Base-by-base conservation (phyloP, 2,888 invertebrate species). In the Phoenoteleia sp. region DNA sequence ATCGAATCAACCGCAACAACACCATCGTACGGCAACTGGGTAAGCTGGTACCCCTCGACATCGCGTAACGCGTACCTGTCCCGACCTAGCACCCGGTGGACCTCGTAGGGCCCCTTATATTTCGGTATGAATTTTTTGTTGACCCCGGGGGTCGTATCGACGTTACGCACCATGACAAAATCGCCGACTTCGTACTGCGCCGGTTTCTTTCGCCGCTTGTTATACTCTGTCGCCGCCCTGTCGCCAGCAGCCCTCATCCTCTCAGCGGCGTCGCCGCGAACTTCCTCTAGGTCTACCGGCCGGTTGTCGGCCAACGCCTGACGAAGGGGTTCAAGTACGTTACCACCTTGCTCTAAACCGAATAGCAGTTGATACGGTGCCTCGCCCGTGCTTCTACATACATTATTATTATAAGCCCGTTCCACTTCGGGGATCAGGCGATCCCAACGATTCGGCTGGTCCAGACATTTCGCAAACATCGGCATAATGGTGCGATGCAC, bases 41-140 rank as follows among this genome's bases (percentile, higher is more conserved):
- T 58, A 21, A 58, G 5, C 36, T 58, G 58, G 21, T 36, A 25
- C 25, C 74, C 74, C 19, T 52, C 25, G 0, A 75, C 19, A 17
- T 75, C 74, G 0, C 25, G 33, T 0, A 75, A 9, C 2, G 27
- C 17, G 42, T 75, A 75, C n/a, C 54, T 17, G 15, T 75, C 74
- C 19, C 36, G 17, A 21, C 21, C 33, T 2, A 74, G n/a, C 25
- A 74, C 62, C 5, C 13, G n/a, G 17, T 6, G 1, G 0, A 74
- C 52, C 17, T 23, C 23, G 15, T 72, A 58, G 0, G 58, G 60
- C 15, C 72, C 72, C 19, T 56, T 29, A 7, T 39, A 75, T 17
- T 52, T 60, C 2, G 39, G 60, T 13, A 39, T 1, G 0, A 60
- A 17, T 25, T 62, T 74, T 29, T 62, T 36, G 25, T 36, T 74